Percentiles rank a stretch among this genome's conserved stretches.
These are phyloP conservation scores for Papilio polyxenes DNA, from an alignment of 1,140 invertebrate genomes.

Conservation along the genomic window DNA sequence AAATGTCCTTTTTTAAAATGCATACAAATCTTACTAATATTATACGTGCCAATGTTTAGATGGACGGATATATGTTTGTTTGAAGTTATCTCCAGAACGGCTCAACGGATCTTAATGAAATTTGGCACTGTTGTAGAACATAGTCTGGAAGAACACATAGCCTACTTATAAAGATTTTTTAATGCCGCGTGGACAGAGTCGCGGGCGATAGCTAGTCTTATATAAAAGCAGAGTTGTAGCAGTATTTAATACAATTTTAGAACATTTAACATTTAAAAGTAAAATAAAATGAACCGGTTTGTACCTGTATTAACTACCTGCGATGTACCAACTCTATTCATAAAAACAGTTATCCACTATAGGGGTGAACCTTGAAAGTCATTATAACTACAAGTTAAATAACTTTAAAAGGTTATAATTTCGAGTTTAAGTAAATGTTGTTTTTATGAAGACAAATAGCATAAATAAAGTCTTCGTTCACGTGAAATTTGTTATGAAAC, in stretches of 20 bases:
- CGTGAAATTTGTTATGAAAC: too few relatives aligned
- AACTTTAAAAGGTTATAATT: not conserved
- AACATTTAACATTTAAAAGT: not conserved
- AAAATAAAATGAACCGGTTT: not conserved
- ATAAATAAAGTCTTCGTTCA: too few relatives aligned
- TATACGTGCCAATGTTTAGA: too few relatives aligned
- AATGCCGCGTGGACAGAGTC: too few relatives aligned
- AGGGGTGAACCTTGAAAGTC: not conserved
- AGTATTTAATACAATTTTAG: not conserved
- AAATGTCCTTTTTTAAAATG: not conserved
- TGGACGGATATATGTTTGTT: too few relatives aligned
- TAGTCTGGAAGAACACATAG: too few relatives aligned
- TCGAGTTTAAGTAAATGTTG: not conserved
- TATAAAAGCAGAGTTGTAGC: too few relatives aligned
- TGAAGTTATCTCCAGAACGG: too few relatives aligned
- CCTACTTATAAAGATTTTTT: too few relatives aligned
- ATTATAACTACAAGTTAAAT: not conserved
- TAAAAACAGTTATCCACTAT: not conserved
- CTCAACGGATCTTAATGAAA: too few relatives aligned
- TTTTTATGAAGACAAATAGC: not conserved
- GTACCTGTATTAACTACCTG: not conserved
- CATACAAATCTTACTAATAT: not conserved
- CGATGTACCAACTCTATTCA: not conserved
- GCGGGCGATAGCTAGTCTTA: too few relatives aligned
- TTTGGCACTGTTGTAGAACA: too few relatives aligned